Evolutionary conservation across 2,797 vertebrate genomes (phyloP).

Genomic region (Myotis findleyi): DNA sequence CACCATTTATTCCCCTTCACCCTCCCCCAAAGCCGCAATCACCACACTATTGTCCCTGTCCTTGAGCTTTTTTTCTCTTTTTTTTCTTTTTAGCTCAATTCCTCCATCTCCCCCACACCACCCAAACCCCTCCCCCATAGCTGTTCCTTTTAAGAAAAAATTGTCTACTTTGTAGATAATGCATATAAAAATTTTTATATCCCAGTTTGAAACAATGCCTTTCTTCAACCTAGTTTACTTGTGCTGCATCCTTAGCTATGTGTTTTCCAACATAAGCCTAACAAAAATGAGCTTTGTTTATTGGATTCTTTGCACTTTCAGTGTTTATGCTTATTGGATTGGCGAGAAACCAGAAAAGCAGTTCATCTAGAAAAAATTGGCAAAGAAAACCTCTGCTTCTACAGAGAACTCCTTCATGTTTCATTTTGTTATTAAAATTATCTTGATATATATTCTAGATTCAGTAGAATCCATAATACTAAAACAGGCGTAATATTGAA

Average conservation of each 20-base stretch:
- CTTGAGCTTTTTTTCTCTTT: not conserved
- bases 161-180: not conserved
- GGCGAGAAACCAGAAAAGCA: constrained; percentile 50
- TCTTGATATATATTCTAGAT: constrained; percentile 16
- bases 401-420: constrained; percentile 46
- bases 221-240: constrained; percentile 6
- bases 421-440: constrained; percentile 66
- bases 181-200: not conserved
- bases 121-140: not conserved
- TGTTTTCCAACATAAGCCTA: constrained; percentile 22
- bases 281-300: constrained; percentile 61
- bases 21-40: too few species aligned
- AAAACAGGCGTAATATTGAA: not conserved
- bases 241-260: not conserved
- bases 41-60: too few species aligned
- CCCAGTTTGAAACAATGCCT: not conserved
- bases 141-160: not conserved
- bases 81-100: not conserved
- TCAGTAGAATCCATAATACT: not conserved
- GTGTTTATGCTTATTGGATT: constrained; percentile 63
- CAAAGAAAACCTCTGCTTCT: constrained; percentile 35
- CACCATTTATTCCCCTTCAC: not conserved
- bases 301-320: constrained; percentile 46
- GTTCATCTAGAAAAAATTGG: constrained; percentile 59
- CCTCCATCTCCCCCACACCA: not conserved